These are phyloP conservation scores for Corythornis madagascariensis DNA, from an alignment of 2,113 vertebrate genomes.

Conservation along the genomic window DNA sequence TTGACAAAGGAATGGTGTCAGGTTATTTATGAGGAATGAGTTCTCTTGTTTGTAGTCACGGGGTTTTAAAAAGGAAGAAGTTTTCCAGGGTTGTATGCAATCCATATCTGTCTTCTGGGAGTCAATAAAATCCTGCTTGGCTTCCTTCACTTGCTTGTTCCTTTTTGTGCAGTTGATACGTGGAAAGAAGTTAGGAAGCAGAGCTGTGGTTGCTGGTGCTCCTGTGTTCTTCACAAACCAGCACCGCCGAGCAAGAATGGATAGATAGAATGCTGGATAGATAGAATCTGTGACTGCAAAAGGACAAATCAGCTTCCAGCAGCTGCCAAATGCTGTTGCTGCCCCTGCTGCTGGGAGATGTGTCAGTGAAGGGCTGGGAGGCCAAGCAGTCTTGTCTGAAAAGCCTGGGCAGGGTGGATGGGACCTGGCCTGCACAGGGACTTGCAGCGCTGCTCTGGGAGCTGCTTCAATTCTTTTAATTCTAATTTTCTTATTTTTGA, in stretches of 20 bases:
- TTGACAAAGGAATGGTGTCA: neutral
- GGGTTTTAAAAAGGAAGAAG: neutral
- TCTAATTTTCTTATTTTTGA: neutral
- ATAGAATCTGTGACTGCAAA: neutral
- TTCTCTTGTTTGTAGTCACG: neutral
- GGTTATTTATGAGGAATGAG: conserved; percentile 38
- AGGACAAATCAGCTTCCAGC: neutral
- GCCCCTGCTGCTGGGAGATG: neutral
- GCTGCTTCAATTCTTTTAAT: too few relatives aligned
- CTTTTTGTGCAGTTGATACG: neutral
- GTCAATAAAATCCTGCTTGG: conserved; percentile 14
- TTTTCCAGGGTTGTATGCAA: conserved; percentile 38
- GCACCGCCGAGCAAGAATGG: neutral
- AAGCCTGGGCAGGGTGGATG: neutral
- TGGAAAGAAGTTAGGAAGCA: neutral
- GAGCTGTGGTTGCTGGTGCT: neutral
- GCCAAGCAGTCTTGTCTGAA: neutral
- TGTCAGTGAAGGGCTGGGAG: neutral
- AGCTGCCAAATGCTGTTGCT: neutral
- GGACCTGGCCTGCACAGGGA: neutral
- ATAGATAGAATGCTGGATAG: rapidly evolving
- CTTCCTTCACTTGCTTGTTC: conserved; percentile 3
- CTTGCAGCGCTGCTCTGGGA: neutral
- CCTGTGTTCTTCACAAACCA: neutral
- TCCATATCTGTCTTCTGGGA: neutral